Evolutionary conservation across 2,113 vertebrate genomes (phyloP).

Genomic region (Lamprologus tigripictilis): DNA sequence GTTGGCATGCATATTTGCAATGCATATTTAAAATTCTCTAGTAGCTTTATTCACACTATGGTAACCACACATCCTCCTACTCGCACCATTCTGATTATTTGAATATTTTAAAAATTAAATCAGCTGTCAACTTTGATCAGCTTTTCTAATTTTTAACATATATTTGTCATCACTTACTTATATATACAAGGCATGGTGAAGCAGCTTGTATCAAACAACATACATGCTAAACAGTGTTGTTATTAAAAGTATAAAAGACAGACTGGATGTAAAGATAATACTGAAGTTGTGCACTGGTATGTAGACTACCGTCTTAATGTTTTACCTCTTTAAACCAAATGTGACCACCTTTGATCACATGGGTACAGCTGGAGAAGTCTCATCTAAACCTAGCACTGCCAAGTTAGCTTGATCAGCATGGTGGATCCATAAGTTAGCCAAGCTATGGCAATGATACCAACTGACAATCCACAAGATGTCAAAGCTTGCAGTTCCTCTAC

Average conservation of each 20-base stretch:
- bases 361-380: background rate
- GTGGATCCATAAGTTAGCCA: background rate
- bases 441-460: background rate
- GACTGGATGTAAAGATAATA: background rate
- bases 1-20: background rate
- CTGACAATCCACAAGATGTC: background rate
- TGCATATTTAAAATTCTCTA: background rate
- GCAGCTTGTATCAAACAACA: background rate
- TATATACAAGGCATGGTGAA: background rate
- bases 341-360: background rate
- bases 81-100: background rate
- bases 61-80: background rate
- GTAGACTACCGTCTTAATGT: background rate
- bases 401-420: background rate
- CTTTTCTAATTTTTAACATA: background rate
- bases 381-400: background rate
- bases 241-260: background rate
- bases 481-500: background rate
- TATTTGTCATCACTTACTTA: background rate
- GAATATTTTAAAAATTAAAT: background rate
- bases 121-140: background rate
- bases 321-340: background rate
- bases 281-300: background rate
- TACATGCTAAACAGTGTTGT: background rate
- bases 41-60: background rate